Evolutionary conservation across 2,797 vertebrate species (phyloP).

Genomic region (Channa striata): DNA sequence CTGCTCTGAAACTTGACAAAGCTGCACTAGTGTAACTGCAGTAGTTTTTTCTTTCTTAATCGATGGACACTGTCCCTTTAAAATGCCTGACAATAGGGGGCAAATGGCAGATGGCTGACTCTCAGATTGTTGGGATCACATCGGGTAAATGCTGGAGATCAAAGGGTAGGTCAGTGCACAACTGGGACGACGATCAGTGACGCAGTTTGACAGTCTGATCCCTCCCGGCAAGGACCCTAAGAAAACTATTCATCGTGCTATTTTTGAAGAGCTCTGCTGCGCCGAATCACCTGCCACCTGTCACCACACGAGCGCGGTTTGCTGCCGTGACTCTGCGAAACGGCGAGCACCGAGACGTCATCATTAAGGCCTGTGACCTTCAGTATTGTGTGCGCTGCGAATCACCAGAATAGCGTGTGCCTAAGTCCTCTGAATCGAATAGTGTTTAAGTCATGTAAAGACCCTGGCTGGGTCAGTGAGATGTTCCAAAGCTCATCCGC

Average conservation of each 20-base stretch:
- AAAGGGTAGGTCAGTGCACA: conserved; percentile 32
- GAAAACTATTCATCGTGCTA: conserved; percentile 19
- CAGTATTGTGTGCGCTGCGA: neutral
- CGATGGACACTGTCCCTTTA: neutral
- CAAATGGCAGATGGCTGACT: conserved; percentile 27
- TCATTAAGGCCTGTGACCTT: conserved; percentile 1
- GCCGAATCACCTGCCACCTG: neutral
- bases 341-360: too few species aligned
- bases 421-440: neutral
- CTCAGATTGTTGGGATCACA: conserved; percentile 25
- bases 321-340: conserved; percentile 10
- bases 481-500: conserved; percentile 9
- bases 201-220: conserved; percentile 17
- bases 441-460: neutral
- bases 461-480: neutral
- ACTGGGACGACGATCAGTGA: conserved; percentile 23
- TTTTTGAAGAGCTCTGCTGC: conserved; percentile 28
- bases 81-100: conserved; percentile 5
- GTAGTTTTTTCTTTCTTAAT: neutral
- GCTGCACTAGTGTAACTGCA: neutral
- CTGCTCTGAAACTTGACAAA: too few species aligned
- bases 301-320: neutral
- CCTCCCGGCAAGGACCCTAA: conserved; percentile 2
- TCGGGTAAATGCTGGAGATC: conserved; percentile 37
- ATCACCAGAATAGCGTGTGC: neutral